Conservation (phyloP, 64 coral and sea anemone genomes). For the Stylophora pistillata region DNA sequence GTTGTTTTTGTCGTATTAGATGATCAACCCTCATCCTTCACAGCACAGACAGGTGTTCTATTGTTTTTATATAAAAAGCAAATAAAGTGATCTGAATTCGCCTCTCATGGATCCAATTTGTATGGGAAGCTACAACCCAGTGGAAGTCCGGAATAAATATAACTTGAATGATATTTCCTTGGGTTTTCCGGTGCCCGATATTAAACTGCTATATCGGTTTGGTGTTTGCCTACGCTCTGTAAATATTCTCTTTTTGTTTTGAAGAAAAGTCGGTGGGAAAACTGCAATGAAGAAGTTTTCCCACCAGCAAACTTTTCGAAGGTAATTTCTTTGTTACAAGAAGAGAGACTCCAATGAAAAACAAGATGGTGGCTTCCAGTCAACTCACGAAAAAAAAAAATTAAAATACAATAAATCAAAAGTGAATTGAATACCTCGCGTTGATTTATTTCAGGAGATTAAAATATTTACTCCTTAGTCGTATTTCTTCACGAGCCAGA, state of each 20-base stretch:
- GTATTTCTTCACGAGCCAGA: background rate
- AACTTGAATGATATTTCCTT: slow-evolving; percentile 20
- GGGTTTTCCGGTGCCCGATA: slow-evolving; percentile 1
- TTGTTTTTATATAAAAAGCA: slow-evolving; percentile 18
- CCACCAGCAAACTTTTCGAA: slow-evolving; percentile 1
- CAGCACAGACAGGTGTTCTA: slow-evolving; percentile 20
- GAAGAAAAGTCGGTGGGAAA: background rate
- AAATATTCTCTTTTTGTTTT: slow-evolving; percentile 15
- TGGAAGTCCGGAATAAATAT: slow-evolving; percentile 43
- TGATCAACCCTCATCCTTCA: background rate
- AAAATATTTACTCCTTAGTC: background rate
- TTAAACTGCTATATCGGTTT: slow-evolving; percentile 34
- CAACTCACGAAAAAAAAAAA: background rate
- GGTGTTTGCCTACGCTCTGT: slow-evolving; percentile 11
- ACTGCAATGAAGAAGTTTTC: background rate
- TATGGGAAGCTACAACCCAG: background rate
- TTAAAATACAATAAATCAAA: background rate
- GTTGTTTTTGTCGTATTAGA: background rate
- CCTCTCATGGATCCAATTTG: slow-evolving; percentile 2
- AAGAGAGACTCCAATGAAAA: too few species aligned
- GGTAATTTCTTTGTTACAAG: background rate
- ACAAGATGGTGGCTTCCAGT: background rate
- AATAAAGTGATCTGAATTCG: background rate
- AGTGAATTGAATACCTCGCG: background rate
- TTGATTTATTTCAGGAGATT: background rate